Evolutionary conservation across 2,113 vertebrate species (phyloP).

Genomic region (Nyctereutes procyonoides): DNA sequence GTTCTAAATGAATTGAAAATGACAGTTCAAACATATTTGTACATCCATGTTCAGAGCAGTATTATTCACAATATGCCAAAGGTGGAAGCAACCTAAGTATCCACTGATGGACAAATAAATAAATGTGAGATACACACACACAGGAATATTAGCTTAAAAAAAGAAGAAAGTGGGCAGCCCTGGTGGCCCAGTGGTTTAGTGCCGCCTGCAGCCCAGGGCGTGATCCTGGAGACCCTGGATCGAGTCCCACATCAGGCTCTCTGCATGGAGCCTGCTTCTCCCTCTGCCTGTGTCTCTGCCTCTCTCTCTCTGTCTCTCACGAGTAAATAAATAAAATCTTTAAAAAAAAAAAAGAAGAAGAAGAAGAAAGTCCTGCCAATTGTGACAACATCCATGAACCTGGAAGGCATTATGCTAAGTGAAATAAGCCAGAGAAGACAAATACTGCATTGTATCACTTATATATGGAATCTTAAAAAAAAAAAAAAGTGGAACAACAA

Average conservation of each 20-base stretch:
- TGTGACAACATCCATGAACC: neutral
- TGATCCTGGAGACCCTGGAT: no score
- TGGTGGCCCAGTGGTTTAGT: no score
- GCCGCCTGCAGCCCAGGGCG: no score
- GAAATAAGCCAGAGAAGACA: conserved; percentile 15
- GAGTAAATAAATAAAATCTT: no score
- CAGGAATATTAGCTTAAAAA: neutral
- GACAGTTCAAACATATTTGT: neutral
- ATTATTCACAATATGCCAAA: neutral
- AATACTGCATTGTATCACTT: neutral
- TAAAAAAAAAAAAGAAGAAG: no score
- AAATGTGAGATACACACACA: neutral
- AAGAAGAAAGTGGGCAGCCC: neutral
- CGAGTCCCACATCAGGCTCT: no score
- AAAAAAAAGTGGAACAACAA: neutral
- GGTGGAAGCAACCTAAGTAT: neutral
- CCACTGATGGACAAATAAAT: neutral
- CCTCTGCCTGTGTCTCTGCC: no score
- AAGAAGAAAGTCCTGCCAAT: neutral
- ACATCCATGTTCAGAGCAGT: neutral
- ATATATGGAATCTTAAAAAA: neutral
- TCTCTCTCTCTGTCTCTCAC: no score
- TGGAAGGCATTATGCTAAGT: neutral
- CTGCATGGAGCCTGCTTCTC: no score
- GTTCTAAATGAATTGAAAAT: neutral